Base-by-base conservation (phyloP, 2,888 invertebrate genomes). In the Ophion obscuratus region DNA sequence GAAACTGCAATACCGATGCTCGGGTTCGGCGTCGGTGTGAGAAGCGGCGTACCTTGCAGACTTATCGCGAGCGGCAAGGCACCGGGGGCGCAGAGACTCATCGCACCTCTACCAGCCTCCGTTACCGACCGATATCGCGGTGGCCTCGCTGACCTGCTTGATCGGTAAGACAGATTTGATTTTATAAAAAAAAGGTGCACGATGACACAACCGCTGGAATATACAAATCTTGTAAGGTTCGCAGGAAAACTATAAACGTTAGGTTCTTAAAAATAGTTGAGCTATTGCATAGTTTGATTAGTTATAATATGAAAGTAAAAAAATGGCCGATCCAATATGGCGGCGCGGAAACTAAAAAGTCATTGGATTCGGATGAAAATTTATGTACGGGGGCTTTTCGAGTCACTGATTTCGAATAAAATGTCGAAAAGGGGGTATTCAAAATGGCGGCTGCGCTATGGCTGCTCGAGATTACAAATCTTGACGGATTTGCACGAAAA, bases 61-160 rank as follows among this genome's bases (percentile, higher is more conserved):
- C 97, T 97, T 92, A 97, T 97, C 86, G 97, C 97, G 89, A 97
- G 92, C 0, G 97, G 97, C 17, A 97, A 94, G 0, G 97, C 96
- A 31, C 97, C 96, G 24, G 97, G 95, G 3, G 96, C 96, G 91
- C 97, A 97, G 11, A 97, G 94, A 90, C 96, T 96, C 3, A 96
- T 95, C 0, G 97, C 96, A 17, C 97, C 96, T 5, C 97, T 95
- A 14, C 96, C 96, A 44, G 89, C 89, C 68, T 97, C 96, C 27
- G 96, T 96, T 10, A 96, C 97, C 4, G 97, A 96, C 77, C 96
- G 95, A 94, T 96, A 97, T 82, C 97, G 95, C 78, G 96, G 95
- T 88, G 96, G 96, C 88, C 97, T 95, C 36, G 97, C 96, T 87
- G 97, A 96, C 93, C 97, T 97, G 95, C 78, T 62, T 73, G 66